Percentiles rank a stretch among this genome's conserved stretches.
Conservation (phyloP, 92 coral and sea anemone genomes). For the Pocillopora grandis region DNA sequence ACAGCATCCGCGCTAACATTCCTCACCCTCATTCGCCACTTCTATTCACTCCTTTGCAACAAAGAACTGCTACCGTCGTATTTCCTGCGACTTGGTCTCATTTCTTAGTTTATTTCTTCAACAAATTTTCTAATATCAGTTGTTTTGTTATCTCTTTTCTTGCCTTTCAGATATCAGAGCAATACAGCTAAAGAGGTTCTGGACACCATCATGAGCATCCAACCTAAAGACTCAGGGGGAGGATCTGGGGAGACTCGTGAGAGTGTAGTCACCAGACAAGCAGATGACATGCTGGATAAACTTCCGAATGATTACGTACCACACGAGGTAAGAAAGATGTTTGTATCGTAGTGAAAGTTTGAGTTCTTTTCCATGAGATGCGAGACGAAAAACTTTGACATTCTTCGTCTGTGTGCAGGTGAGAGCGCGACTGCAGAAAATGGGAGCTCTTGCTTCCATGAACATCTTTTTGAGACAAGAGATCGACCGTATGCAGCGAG, state of each 20-base stretch:
- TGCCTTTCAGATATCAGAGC: constrained; percentile 71
- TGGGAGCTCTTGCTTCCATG: constrained; percentile 92
- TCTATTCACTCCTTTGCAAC: no score
- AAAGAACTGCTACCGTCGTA: no score
- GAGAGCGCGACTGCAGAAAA: constrained; percentile 84
- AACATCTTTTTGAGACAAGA: constrained; percentile 89
- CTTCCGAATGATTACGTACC: constrained; percentile 84
- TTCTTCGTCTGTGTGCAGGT: constrained; percentile 53
- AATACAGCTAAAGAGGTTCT: constrained; percentile 88
- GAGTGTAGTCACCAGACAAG: constrained; percentile 84
- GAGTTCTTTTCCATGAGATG: neutral
- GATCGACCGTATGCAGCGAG: constrained; percentile 93
- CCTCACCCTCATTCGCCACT: no score
- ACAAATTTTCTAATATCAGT: no score
- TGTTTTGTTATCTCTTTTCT: neutral
- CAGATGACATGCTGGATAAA: constrained; percentile 87
- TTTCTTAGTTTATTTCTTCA: no score
- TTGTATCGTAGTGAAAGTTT: neutral
- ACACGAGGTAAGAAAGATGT: constrained; percentile 59
- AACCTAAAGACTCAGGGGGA: constrained; percentile 91
- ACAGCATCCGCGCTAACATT: no score
- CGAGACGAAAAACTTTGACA: no score
- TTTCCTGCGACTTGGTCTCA: no score
- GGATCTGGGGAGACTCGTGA: constrained; percentile 92
- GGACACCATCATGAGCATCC: constrained; percentile 91